These are phyloP conservation scores for Andrena cerasifolii DNA, from an alignment of 1,140 invertebrate species.

Conservation along the genomic window DNA sequence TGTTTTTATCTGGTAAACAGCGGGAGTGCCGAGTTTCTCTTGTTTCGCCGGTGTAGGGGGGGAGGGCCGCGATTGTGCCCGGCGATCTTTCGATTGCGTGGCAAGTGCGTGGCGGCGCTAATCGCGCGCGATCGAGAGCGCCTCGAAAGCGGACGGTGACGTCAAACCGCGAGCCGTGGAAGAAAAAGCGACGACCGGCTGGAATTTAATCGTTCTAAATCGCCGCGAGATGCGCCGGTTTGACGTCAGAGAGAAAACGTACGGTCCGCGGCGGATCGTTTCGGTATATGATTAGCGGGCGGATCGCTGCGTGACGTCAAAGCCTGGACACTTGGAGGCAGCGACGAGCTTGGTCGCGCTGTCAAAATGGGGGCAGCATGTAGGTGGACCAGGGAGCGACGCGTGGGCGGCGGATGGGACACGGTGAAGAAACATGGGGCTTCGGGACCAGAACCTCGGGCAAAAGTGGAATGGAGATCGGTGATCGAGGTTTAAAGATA, in stretches of 20 bases:
- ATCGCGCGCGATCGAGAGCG: neutral
- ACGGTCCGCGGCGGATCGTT: neutral
- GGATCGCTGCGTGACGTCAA: constrained; percentile 30
- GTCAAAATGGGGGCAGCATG: constrained; percentile 5
- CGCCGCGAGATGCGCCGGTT: neutral
- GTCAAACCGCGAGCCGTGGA: constrained; percentile 20
- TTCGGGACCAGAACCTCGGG: neutral
- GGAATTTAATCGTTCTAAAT: constrained; percentile 9
- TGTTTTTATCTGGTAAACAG: constrained; percentile 43
- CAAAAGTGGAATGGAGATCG: neutral
- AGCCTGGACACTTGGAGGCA: too few species aligned
- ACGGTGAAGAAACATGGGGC: neutral
- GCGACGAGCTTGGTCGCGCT: neutral
- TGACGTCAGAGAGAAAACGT: constrained; percentile 46
- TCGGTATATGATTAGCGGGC: constrained; percentile 17
- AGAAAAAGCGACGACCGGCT: neutral
- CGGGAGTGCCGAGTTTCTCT: constrained; percentile 21
- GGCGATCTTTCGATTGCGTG: neutral
- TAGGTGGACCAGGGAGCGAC: neutral
- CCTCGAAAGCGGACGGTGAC: constrained; percentile 18
- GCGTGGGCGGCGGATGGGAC: neutral
- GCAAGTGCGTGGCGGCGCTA: neutral
- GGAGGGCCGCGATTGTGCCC: neutral
- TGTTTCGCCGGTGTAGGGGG: neutral
- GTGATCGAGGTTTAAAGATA: too few species aligned